A percentile compares a stretch with the other conserved stretches of the same genome.
These are phyloP conservation scores for Chalcis sispes DNA, from an alignment of 2,888 invertebrate species.

Conservation along the genomic window DNA sequence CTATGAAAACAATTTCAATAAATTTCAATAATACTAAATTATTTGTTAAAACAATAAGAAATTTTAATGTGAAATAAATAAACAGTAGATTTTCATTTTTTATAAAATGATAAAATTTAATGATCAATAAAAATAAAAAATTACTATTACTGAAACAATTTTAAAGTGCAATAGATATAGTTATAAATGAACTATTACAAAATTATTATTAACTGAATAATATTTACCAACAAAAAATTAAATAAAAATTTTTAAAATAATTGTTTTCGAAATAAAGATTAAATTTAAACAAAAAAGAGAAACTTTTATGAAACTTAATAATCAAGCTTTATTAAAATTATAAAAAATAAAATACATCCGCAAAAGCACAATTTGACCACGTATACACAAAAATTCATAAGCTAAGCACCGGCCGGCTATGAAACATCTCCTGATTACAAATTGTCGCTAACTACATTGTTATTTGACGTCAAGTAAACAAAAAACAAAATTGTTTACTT, in stretches of 20 bases:
- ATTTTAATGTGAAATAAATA: not conserved
- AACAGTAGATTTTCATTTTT: not conserved
- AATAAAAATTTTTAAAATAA: not conserved
- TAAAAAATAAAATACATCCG: conserved; percentile 2
- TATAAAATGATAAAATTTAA: not conserved
- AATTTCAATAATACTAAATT: not conserved
- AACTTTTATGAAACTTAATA: too few relatives aligned
- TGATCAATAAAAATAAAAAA: conserved; percentile 4
- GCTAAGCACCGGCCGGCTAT: conserved; percentile 47
- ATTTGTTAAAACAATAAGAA: not conserved
- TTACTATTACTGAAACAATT: too few relatives aligned
- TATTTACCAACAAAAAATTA: not conserved
- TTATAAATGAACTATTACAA: not conserved
- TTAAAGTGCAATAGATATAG: not conserved
- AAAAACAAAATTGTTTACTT: not conserved
- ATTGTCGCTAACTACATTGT: not conserved
- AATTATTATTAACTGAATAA: too few relatives aligned
- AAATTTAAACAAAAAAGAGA: too few relatives aligned
- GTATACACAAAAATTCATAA: conserved; percentile 45
- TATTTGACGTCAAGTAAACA: too few relatives aligned
- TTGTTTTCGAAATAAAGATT: too few relatives aligned
- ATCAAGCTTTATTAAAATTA: not conserved
- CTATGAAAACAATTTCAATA: conserved; percentile 10
- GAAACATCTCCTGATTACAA: not conserved
- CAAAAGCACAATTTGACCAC: conserved; percentile 45